These are phyloP conservation scores for Limnephilus lunatus DNA, from an alignment of 2,888 invertebrate genomes.

Conservation along the genomic window DNA sequence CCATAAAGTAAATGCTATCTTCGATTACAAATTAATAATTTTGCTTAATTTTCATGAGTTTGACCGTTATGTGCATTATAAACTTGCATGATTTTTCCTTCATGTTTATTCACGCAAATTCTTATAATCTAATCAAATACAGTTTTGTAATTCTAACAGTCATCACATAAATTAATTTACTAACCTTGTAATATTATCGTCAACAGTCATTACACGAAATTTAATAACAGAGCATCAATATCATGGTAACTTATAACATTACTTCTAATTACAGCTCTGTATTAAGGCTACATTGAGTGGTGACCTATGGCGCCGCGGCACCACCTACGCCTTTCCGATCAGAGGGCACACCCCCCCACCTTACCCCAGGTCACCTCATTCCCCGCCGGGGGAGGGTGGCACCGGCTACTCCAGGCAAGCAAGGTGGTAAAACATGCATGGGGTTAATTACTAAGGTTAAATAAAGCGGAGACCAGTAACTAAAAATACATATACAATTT, in stretches of 20 bases:
- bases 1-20: no score
- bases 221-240: neutral
- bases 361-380: neutral
- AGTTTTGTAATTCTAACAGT: no score
- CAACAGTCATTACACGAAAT: neutral
- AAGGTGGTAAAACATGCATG: conserved; percentile 3
- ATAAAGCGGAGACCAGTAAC: neutral
- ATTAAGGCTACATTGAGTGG: conserved; percentile 7
- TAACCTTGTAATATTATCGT: neutral
- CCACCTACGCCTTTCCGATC: conserved; percentile 7
- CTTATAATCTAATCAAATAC: no score
- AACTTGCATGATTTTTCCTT: no score
- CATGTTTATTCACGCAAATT: no score
- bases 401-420: neutral
- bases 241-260: neutral
- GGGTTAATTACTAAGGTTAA: conserved; percentile 38
- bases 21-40: no score
- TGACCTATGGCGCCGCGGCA: conserved; percentile 42
- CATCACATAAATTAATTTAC: neutral
- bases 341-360: neutral
- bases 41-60: no score
- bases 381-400: neutral
- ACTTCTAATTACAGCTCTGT: conserved; percentile 9
- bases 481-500: neutral
- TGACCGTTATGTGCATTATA: no score